phyloP scores from a whole-genome alignment of 30 jellyfish, hydroid and myxozoan genomes.

The Aurelia sp. region DNA sequence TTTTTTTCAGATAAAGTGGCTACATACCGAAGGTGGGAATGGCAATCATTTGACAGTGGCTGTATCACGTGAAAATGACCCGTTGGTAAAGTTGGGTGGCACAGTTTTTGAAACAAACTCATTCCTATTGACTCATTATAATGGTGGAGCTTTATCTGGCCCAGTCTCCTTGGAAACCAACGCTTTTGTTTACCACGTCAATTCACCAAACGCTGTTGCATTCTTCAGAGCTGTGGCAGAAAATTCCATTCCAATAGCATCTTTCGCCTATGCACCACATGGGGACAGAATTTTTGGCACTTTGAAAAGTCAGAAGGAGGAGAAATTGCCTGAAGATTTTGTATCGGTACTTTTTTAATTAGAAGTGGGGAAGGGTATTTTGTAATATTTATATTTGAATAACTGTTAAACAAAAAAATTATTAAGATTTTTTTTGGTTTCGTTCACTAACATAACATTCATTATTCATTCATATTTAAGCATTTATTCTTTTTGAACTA shows the following conservation, averaged over 20 bases:
- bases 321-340: not conserved
- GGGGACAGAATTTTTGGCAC: slow-evolving; percentile 28
- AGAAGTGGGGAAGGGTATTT: not conserved
- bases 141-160: slow-evolving; percentile 33
- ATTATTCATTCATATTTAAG: too few relatives aligned
- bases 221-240: slow-evolving; percentile 45
- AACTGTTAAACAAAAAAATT: not conserved
- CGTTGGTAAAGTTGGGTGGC: slow-evolving; percentile 27
- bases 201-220: not conserved
- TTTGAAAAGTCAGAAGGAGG: not conserved
- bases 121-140: slow-evolving; percentile 25
- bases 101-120: slow-evolving; percentile 15
- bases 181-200: not conserved
- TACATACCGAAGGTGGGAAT: not conserved
- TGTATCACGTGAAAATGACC: not conserved
- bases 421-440: too few relatives aligned
- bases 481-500: too few relatives aligned
- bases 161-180: slow-evolving; percentile 37
- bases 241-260: not conserved
- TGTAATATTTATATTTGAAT: not conserved
- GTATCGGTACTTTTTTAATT: not conserved
- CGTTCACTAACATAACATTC: too few relatives aligned
- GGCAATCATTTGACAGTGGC: slow-evolving; percentile 12
- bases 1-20: slow-evolving; percentile 31
- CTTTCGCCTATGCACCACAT: slow-evolving; percentile 3